A percentile compares a stretch with the other conserved stretches of the same genome.
phyloP scores from a whole-genome alignment of 2,113 vertebrate species.

The Mugil cephalus region DNA sequence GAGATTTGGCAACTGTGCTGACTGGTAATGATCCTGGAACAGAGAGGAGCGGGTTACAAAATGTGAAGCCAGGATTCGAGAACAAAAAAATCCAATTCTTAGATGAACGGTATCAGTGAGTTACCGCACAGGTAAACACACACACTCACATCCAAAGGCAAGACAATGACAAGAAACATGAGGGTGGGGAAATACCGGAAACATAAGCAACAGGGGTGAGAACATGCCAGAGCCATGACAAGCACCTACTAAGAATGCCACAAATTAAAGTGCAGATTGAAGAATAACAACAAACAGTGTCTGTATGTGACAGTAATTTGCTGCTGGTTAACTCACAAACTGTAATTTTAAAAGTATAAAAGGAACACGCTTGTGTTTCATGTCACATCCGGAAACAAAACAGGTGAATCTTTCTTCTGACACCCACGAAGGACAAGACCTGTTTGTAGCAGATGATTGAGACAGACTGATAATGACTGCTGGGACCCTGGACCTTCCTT shows the following conservation, averaged over 20 bases:
- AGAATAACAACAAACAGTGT: neutral
- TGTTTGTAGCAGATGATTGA: constrained; percentile 17
- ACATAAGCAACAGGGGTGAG: no score
- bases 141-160: no score
- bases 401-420: neutral
- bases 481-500: constrained; percentile 12
- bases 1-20: no score
- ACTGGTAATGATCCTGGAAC: no score
- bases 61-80: no score
- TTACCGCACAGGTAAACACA: no score
- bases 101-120: no score
- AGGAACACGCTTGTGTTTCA: neutral
- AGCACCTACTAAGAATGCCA: neutral
- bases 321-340: neutral
- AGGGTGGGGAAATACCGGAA: no score
- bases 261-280: neutral
- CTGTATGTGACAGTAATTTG: neutral
- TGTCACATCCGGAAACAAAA: neutral
- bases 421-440: constrained; percentile 13
- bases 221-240: no score
- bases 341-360: neutral
- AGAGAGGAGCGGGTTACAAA: no score
- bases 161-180: no score
- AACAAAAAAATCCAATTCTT: no score
- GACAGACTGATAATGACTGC: constrained; percentile 28